phyloP scores from a whole-genome alignment of 2,888 invertebrate genomes.

The Beris chalybata region DNA sequence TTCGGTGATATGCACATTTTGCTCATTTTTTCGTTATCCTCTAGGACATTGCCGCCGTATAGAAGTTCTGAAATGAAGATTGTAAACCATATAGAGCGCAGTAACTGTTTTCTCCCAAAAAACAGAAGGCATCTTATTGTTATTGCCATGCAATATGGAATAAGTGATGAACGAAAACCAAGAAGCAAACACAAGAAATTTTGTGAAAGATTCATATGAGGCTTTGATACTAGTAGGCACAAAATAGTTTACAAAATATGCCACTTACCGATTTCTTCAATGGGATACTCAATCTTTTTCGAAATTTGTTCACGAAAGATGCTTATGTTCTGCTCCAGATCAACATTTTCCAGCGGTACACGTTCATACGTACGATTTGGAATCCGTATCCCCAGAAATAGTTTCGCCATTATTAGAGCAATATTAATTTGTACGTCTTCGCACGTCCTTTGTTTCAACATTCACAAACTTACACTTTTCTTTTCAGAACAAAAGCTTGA shows the following conservation, averaged over 20 bases:
- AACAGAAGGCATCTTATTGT: too few relatives aligned
- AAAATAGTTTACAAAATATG: slow-evolving; percentile 26
- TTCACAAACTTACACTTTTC: too few relatives aligned
- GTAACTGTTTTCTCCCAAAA: too few relatives aligned
- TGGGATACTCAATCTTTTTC: slow-evolving; percentile 57
- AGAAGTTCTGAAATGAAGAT: slow-evolving; percentile 46
- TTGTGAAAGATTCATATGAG: too few relatives aligned
- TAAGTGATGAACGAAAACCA: too few relatives aligned
- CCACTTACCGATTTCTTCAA: slow-evolving; percentile 59
- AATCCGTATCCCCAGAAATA: slow-evolving; percentile 59
- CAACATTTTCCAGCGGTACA: slow-evolving; percentile 61
- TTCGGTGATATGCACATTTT: slow-evolving; percentile 61
- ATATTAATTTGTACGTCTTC: too few relatives aligned
- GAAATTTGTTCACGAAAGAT: slow-evolving; percentile 60
- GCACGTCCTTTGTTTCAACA: too few relatives aligned
- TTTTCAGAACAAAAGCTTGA: too few relatives aligned
- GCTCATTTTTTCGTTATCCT: slow-evolving; percentile 61
- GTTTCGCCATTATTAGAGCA: slow-evolving; percentile 43
- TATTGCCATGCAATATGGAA: too few relatives aligned
- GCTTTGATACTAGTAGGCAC: too few relatives aligned
- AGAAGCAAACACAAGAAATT: too few relatives aligned
- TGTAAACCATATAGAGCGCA: too few relatives aligned
- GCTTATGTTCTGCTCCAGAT: slow-evolving; percentile 61
- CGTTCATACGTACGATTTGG: slow-evolving; percentile 59
- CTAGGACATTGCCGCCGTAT: slow-evolving; percentile 66